Base-by-base conservation (phyloP, 2,113 vertebrate species). In the Heloderma charlesbogerti region DNA sequence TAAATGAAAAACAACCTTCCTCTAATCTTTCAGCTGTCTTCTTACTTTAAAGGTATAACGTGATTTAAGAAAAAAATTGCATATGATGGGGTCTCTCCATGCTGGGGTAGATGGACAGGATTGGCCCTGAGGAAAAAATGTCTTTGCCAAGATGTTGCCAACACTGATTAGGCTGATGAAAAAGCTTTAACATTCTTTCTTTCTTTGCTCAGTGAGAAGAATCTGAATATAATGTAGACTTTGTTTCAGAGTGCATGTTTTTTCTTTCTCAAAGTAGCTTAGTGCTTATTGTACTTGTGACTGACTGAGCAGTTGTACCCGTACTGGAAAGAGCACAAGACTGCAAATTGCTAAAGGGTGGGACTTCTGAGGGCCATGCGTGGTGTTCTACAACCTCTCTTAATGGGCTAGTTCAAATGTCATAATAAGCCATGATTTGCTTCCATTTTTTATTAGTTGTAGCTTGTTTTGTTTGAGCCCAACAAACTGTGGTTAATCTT, bases 31-130 rank as follows among this genome's bases (percentile, higher is more conserved):
- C 69, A 45, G 2, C 1, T 94, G 0, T 91, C 86, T 87, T 91
- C 34, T 63, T 31, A 34, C 0, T 0, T 25, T 91, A 51, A 45
- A 0, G 0, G 0, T 82, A 16, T 92, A 86, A 82, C 66, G 75
- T 72, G 84, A 54, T 29, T 51, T 72, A 45, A 71, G 45, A 2
- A n/a, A 6, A 29, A 54, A 9, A 5, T 63, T 67, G 15, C 66
- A 77, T 91, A 31, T 84, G 80, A 78, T 67, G 45, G 43, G 67
- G 22, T 45, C 10, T 57, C 34, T 88, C 45, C 40, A 88, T 63
- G 8, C 10, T 57, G 45, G 37, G 63, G 18, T 22, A 89, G 60
- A 86, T 74, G 20, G 63, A 45, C 60, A 72, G 78, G 51, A 10
- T 45, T 84, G 37, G 54, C 57, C 9, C 51, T 43, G 57, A 66